Conservation (phyloP, 2,113 vertebrate species). For the Dissostichus mawsoni region DNA sequence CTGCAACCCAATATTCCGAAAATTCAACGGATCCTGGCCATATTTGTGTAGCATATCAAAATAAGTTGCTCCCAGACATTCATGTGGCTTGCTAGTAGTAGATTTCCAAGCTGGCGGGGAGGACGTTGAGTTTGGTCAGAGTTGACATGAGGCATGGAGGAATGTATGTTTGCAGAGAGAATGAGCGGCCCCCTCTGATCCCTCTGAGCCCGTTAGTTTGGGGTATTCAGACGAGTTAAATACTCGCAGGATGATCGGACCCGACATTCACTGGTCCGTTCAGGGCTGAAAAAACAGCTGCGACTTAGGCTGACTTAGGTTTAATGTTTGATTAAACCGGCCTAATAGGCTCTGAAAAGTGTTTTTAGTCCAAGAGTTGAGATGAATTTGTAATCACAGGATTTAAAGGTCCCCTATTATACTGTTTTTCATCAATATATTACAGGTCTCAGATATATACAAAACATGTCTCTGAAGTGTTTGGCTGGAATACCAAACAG, state of each 20-base stretch:
- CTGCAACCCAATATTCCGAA: too few relatives aligned
- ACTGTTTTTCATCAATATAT: too few relatives aligned
- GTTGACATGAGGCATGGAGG: slow-evolving; percentile 57
- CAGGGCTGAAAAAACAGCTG: not conserved
- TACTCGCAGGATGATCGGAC: not conserved
- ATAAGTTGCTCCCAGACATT: too few relatives aligned
- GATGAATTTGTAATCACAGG: not conserved
- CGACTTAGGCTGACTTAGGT: not conserved
- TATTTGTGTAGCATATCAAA: too few relatives aligned
- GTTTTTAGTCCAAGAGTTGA: not conserved
- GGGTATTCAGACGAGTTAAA: slow-evolving; percentile 50
- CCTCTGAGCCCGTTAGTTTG: slow-evolving; percentile 65
- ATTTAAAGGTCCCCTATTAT: too few relatives aligned
- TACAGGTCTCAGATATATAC: too few relatives aligned
- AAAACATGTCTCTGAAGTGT: too few relatives aligned
- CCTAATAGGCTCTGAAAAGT: not conserved
- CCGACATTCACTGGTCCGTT: slow-evolving; percentile 10
- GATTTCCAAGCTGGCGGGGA: slow-evolving; percentile 9
- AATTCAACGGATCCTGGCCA: too few relatives aligned
- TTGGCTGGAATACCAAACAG: too few relatives aligned
- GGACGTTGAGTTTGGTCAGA: slow-evolving; percentile 20
- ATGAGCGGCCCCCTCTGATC: slow-evolving; percentile 39
- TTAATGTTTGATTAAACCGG: not conserved
- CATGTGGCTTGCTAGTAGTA: too few relatives aligned
- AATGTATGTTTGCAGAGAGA: slow-evolving; percentile 52